A percentile compares a stretch with the other conserved stretches of the same genome.
Conservation (phyloP, 2,797 vertebrate genomes). For the Anguilla obscura region DNA sequence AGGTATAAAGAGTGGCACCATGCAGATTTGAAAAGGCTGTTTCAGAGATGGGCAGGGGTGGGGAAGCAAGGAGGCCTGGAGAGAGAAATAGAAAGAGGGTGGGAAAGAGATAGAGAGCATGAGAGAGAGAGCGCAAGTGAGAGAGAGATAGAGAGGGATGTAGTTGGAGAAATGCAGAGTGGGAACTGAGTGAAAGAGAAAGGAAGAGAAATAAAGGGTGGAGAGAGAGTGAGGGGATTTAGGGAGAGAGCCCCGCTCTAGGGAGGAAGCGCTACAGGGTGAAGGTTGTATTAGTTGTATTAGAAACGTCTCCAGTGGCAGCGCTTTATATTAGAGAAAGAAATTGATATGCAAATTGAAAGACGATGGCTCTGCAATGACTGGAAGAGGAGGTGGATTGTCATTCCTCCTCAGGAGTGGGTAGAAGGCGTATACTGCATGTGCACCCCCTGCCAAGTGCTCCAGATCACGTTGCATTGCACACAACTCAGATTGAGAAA, state of each 20-base stretch:
- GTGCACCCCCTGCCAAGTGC: neutral
- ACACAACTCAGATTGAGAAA: neutral
- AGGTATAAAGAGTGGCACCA: neutral
- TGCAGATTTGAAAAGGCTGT: neutral
- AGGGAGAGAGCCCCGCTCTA: neutral
- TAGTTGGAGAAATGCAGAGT: neutral
- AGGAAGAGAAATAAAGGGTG: neutral
- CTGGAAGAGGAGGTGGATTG: neutral
- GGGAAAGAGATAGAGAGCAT: neutral
- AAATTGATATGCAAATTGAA: constrained; percentile 22
- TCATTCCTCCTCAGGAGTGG: neutral
- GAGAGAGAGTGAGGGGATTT: neutral
- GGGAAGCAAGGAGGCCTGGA: too few species aligned
- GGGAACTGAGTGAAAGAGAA: neutral
- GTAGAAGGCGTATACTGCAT: neutral
- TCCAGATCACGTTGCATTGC: neutral
- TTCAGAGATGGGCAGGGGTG: neutral
- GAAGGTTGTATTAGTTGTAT: constrained; percentile 18
- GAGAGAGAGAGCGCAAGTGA: neutral
- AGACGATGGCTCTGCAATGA: neutral
- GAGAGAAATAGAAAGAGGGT: neutral
- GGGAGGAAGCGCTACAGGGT: constrained; percentile 1
- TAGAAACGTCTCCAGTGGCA: constrained; percentile 14
- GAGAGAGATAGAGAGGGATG: neutral
- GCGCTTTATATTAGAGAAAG: neutral